Evolutionary conservation across 1,140 invertebrate species (phyloP).

Genomic region (Drosophila murphyi): DNA sequence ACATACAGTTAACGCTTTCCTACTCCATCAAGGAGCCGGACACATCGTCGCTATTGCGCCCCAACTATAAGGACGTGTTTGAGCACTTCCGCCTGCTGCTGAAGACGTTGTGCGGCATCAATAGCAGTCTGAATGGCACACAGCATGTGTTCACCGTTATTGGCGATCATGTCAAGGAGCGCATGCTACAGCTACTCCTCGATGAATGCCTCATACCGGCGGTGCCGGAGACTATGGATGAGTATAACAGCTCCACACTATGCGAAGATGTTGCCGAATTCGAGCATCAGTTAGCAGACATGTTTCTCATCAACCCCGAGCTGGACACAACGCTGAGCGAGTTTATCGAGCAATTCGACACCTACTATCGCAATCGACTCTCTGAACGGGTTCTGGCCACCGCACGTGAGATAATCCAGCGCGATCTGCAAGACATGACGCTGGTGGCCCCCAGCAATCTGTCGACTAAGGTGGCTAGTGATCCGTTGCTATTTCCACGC

Average conservation of each 20-base stretch:
- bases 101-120: slow-evolving; percentile 87
- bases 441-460: slow-evolving; percentile 86
- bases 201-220: slow-evolving; percentile 90
- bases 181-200: slow-evolving; percentile 89
- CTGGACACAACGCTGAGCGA: slow-evolving; percentile 86
- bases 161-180: slow-evolving; percentile 87
- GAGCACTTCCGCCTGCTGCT: slow-evolving; percentile 87
- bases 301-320: slow-evolving; percentile 77
- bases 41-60: slow-evolving; percentile 47
- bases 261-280: slow-evolving; percentile 88
- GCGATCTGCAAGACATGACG: slow-evolving; percentile 92
- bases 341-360: slow-evolving; percentile 91
- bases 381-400: slow-evolving; percentile 89
- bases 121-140: slow-evolving; percentile 85
- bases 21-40: slow-evolving; percentile 68
- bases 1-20: slow-evolving; percentile 64
- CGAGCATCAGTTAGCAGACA: slow-evolving; percentile 87
- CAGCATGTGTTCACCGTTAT: slow-evolving; percentile 87
- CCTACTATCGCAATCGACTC: slow-evolving; percentile 91
- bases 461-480: slow-evolving; percentile 63
- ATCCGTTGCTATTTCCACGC: slow-evolving; percentile 85
- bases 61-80: slow-evolving; percentile 87
- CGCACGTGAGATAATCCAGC: slow-evolving; percentile 91
- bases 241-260: slow-evolving; percentile 88
- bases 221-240: slow-evolving; percentile 90